Base-by-base conservation (phyloP, 2,888 invertebrate genomes). In the Asteroscopus sphinx region DNA sequence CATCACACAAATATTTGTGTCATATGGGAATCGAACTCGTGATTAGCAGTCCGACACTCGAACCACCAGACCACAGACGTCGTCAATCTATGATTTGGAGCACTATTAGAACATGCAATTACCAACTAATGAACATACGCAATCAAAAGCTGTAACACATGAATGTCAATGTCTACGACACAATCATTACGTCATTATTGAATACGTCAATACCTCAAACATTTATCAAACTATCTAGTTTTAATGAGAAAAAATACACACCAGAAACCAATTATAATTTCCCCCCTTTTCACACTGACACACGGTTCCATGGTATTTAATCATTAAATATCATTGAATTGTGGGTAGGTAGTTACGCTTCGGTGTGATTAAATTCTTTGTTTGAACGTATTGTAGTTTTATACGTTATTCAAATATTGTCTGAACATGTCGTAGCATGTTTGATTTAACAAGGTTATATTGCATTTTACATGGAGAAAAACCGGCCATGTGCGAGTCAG, bases 301-400 rank as follows among this genome's bases (percentile, higher is more conserved):
- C 76, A 54, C 40, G 30, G 30, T 37, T 53, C 39, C 30, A 37
- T 46, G 56, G 35, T 37, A 42, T 46, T 67, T 47, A 28, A 28
- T 28, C 3, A 28, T 28, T 28, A 4, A 28, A 28, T 28, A 28
- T 7, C 28, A 28, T 28, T 28, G 28, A 28, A 28, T 6, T 21
- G 21, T 21, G 4, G 21, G 11, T 28, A 28, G 9, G 9, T 28
- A 9, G 0, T 2, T 3, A 28, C 42, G 44, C 35, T 30, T 35
- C 32, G 16, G 42, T 32, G 51, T 68, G 67, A 73, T 74, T 73
- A 69, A 66, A 74, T 73, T 69, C 69, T 49, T 63, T 68, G 53
- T 72, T 71, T 53, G 53, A 16, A 21, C 47, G 46, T 42, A 36
- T 64, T 13, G 54, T 45, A 72, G 57, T 76, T 76, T 72, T 59